Base-by-base conservation (phyloP, 2,797 vertebrate genomes). In the Argyrosomus regius region DNA sequence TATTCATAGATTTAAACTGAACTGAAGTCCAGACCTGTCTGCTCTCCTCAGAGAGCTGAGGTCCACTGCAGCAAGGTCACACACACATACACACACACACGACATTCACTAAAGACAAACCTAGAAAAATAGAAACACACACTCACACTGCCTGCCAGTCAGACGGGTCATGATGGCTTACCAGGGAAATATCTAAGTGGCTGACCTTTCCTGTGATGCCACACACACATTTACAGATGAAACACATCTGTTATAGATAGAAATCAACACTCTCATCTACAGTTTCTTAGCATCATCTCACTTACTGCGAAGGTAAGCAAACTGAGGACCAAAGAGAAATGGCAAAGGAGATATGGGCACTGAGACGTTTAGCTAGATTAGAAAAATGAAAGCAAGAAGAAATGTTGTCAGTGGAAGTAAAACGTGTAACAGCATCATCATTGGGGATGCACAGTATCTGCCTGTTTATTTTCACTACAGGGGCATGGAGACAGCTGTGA, bases 151-250 rank as follows among this genome's bases (percentile, higher is more conserved):
- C 45, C 45, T 65, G 45, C 46, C 60, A 67, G 72, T 75, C 61
- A 54, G 26, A 53, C 24, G 7, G 78, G 75, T 77, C 81, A 75
- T 56, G 46, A 39, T 7, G 16, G 10, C 61, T 80, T 79, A 76
- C 54, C 49, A 11, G 81, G 78, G 64, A 69, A 67, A 74, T 10
- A 13, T 52, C 59, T 85, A 22, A 65, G 45, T 31, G 24, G 53
- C 52, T 83, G 81, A 75, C 87, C 83, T 90, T 87, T 87, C 28
- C 64, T 73, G 63, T 64, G 73, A 83, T 53, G 78, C 59, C 57
- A 75, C 67, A 70, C n/a, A 80, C 61, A 79, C 72, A 56, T 56
- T 81, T 78, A 79, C 59, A 73, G 62, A 87, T 76, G 56, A 85
- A 81, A 86, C 73, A 59, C 52, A 59, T 71, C 18, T 17, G 28